A percentile compares a stretch with the other conserved stretches of the same genome.
Evolutionary conservation across 2,888 invertebrate genomes (phyloP).

Genomic region (Anoncus sp.): DNA sequence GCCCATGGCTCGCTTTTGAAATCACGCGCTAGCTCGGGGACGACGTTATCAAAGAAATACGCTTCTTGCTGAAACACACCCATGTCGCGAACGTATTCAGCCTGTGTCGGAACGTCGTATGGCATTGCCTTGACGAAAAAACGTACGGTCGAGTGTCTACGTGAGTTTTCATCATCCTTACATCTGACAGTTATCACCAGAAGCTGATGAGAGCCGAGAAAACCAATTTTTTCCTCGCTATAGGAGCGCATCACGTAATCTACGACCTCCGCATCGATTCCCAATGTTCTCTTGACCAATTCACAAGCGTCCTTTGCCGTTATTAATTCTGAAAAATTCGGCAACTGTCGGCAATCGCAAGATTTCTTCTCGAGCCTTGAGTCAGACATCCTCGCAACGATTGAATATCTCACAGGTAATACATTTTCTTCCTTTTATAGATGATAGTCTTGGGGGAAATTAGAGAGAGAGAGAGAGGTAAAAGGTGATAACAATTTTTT

Average conservation of each 20-base stretch:
- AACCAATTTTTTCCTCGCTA: slow-evolving; percentile 75
- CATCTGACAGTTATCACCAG: slow-evolving; percentile 65
- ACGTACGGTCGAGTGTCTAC: slow-evolving; percentile 51
- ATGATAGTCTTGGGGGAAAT: not conserved
- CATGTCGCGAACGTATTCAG: slow-evolving; percentile 83
- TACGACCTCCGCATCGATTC: slow-evolving; percentile 62
- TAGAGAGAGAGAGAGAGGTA: not conserved
- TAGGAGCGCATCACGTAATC: slow-evolving; percentile 70
- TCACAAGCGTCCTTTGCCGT: slow-evolving; percentile 52
- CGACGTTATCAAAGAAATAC: slow-evolving; percentile 82
- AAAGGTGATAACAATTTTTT: slow-evolving; percentile 19
- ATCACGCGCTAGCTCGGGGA: slow-evolving; percentile 80
- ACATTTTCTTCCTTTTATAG: slow-evolving; percentile 12
- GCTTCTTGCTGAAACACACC: slow-evolving; percentile 84
- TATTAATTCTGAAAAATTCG: slow-evolving; percentile 42
- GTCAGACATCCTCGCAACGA: slow-evolving; percentile 36
- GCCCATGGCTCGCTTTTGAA: slow-evolving; percentile 75
- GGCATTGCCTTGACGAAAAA: slow-evolving; percentile 87
- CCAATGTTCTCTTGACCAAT: slow-evolving; percentile 39
- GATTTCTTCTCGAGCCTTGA: slow-evolving; percentile 10
- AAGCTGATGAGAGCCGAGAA: slow-evolving; percentile 73
- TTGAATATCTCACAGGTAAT: not conserved
- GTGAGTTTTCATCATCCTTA: slow-evolving; percentile 24
- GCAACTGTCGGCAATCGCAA: not conserved
- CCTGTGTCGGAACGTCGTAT: slow-evolving; percentile 83